phyloP scores from a whole-genome alignment of 2,888 invertebrate species.

The Xestia c-nigrum region DNA sequence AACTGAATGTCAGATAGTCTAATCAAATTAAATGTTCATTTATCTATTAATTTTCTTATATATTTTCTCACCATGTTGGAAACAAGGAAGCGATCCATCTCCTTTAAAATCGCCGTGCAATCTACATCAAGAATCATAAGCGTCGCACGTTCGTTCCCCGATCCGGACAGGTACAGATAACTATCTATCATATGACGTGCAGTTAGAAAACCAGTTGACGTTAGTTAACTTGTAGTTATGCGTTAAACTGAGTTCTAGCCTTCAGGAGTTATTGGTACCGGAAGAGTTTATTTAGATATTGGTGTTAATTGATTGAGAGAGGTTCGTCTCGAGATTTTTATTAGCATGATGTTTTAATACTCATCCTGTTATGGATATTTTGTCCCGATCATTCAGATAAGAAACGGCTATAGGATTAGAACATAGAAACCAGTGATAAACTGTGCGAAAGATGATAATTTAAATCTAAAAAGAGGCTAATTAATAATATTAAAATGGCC shows the following conservation, averaged over 20 bases:
- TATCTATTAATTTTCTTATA: background rate
- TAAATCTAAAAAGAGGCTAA: no score
- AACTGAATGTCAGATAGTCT: background rate
- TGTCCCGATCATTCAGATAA: background rate
- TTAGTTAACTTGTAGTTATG: constrained; percentile 41
- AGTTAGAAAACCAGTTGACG: constrained; percentile 61
- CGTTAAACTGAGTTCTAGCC: constrained; percentile 29
- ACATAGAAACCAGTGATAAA: background rate
- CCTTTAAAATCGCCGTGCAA: constrained; percentile 50
- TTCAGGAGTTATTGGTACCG: constrained; percentile 15
- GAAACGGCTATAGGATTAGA: background rate
- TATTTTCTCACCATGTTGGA: constrained; percentile 7
- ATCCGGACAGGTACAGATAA: constrained; percentile 52
- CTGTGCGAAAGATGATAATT: background rate
- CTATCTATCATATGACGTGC: constrained; percentile 57
- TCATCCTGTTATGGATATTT: background rate
- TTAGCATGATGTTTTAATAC: no score
- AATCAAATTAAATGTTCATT: constrained; percentile 24
- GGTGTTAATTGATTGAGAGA: constrained; percentile 21
- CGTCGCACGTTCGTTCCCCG: constrained; percentile 32
- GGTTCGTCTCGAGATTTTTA: background rate
- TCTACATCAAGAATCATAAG: constrained; percentile 45
- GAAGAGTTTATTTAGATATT: constrained; percentile 8
- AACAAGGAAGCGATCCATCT: constrained; percentile 55
- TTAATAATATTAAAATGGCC: no score